Conservation (phyloP, 2,888 invertebrate genomes). For the Altica lythri region DNA sequence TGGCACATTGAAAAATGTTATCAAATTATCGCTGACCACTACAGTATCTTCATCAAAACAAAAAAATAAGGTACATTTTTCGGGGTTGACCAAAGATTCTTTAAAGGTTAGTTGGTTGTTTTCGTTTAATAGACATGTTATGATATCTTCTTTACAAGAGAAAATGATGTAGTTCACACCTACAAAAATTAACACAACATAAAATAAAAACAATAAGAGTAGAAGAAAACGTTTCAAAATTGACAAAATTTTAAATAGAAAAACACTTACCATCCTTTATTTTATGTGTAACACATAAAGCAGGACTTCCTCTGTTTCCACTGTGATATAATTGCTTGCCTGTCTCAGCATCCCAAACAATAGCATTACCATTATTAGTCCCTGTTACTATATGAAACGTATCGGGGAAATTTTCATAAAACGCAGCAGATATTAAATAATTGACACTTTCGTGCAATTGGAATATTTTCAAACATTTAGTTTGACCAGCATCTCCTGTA, state of each 20-base stretch:
- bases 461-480: slow-evolving; percentile 32
- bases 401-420: slow-evolving; percentile 38
- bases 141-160: no score
- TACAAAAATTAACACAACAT: no score
- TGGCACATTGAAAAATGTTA: no score
- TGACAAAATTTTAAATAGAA: background rate
- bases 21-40: no score
- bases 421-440: slow-evolving; percentile 41
- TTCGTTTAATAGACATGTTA: no score
- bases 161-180: no score
- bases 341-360: slow-evolving; percentile 37
- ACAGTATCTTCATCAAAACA: no score
- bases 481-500: slow-evolving; percentile 43
- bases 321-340: slow-evolving; percentile 25
- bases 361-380: slow-evolving; percentile 36
- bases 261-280: slow-evolving; percentile 7
- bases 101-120: no score
- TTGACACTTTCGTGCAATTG: slow-evolving; percentile 26
- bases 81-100: no score
- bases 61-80: no score
- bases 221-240: no score
- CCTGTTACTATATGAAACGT: slow-evolving; percentile 39
- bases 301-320: slow-evolving; percentile 26
- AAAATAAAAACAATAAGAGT: no score
- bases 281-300: slow-evolving; percentile 29